These are phyloP conservation scores for Proisotoma minuta DNA, from an alignment of 2,888 invertebrate genomes.

Conservation along the genomic window DNA sequence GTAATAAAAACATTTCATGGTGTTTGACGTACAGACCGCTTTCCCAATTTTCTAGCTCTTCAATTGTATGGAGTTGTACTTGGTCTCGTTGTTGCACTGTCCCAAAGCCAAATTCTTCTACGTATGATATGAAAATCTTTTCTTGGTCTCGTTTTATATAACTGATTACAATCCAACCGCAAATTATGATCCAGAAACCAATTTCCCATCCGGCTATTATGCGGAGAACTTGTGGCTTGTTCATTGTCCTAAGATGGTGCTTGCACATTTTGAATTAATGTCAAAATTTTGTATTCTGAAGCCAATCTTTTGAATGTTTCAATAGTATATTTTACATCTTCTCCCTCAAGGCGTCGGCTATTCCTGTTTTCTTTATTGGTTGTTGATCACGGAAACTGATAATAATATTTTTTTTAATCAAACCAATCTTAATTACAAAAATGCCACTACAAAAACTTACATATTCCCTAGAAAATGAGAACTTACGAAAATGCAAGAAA, in stretches of 20 bases:
- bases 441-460: too few species aligned
- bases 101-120: background rate
- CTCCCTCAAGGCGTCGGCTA: too few species aligned
- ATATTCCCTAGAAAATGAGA: too few species aligned
- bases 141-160: background rate
- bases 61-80: background rate
- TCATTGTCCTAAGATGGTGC: background rate
- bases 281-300: too few species aligned
- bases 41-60: background rate
- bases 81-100: background rate
- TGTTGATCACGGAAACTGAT: too few species aligned
- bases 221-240: background rate
- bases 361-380: too few species aligned
- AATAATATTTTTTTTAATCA: too few species aligned
- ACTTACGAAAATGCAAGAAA: too few species aligned
- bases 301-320: too few species aligned
- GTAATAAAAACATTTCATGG: background rate
- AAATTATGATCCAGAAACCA: background rate
- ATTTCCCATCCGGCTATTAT: background rate
- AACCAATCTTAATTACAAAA: too few species aligned
- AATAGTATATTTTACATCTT: too few species aligned
- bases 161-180: background rate
- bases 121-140: too few species aligned
- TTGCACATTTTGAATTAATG: slow-evolving; percentile 3
- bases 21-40: background rate